Evolutionary conservation across 2,888 invertebrate genomes (phyloP), one percentile per base, ranked within the genome.

Genomic region (Aporophyla lueneburgensis): DNA sequence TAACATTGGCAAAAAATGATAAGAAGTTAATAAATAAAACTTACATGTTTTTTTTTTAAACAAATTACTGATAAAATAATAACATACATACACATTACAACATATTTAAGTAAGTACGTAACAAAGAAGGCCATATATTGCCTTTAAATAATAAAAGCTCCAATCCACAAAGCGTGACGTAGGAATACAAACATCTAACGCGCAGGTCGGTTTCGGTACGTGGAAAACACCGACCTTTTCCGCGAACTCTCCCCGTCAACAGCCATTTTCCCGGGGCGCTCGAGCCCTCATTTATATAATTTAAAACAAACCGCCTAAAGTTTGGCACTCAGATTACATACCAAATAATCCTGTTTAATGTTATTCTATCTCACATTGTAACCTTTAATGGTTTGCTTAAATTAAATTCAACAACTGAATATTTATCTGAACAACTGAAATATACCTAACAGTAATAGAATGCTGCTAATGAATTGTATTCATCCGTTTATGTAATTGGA

Each of bases 271-370:
- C 85, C 87, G 76, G 84, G 86, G 76, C 66, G 51, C 61, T 62
- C 73, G 86, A 86, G 89, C 90, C 85, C 86, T 78, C 72, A 79
- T 84, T 87, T 84, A 87, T 89, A 89, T 89, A 90, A 88, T 88
- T 89, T 83, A 77, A 86, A 87, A 71, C 83, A 68, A 81, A 81
- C 83, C 78, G 71, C 53, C 53, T n/a, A 63, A 74, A 74, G 67
- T 69, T 74, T 53, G 69, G 63, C 72, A 67, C 77, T 82, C 74
- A 40, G 84, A 80, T 86, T 81, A 80, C 79, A 67, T 62, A 67
- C 61, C 61, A 67, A 82, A 80, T 82, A 82, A 80, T 71, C 66
- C 49, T 65, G 68, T 82, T 76, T 78, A 43, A 66, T 79, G 65
- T 66, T 74, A 63, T 54, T 69, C 46, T n/a, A 70, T 51, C 40